phyloP scores from a whole-genome alignment of 2,113 vertebrate genomes.

The Caretta caretta region DNA sequence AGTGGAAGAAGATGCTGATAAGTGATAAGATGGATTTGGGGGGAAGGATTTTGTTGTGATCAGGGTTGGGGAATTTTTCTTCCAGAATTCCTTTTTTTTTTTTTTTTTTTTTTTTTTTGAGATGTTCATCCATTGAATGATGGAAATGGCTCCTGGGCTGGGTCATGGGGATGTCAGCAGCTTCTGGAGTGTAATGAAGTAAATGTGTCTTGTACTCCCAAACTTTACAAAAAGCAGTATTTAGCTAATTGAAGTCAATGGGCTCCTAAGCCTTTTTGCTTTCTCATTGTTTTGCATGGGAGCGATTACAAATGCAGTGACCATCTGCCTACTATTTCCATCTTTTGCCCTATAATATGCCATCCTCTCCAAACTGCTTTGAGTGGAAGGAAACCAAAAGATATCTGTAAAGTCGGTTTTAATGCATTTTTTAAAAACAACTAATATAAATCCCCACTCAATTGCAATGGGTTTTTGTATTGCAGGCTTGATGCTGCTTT shows the following conservation, averaged over 20 bases:
- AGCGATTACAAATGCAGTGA: not conserved
- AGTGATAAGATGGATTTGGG: not conserved
- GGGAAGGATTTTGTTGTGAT: not conserved
- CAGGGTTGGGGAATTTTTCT: not conserved
- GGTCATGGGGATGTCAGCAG: accelerated
- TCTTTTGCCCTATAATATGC: not conserved
- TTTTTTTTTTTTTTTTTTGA: not conserved
- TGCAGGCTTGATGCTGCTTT: not conserved
- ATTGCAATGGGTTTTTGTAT: not conserved
- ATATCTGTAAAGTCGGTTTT: not conserved
- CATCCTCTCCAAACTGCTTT: not conserved
- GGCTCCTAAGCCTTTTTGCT: not conserved
- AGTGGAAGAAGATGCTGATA: not conserved
- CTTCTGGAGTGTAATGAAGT: not conserved
- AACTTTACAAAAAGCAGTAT: not conserved
- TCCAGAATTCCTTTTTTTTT: accelerated
- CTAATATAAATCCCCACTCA: not conserved
- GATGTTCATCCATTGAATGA: not conserved
- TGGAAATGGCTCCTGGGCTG: not conserved
- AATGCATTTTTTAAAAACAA: not conserved
- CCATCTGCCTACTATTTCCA: not conserved
- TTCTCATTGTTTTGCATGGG: not conserved
- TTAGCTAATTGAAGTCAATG: constrained; percentile 22
- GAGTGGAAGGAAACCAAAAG: not conserved
- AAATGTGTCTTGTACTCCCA: not conserved